These are phyloP conservation scores for Drosophila borborema DNA, from an alignment of 2,888 invertebrate species.

Conservation along the genomic window DNA sequence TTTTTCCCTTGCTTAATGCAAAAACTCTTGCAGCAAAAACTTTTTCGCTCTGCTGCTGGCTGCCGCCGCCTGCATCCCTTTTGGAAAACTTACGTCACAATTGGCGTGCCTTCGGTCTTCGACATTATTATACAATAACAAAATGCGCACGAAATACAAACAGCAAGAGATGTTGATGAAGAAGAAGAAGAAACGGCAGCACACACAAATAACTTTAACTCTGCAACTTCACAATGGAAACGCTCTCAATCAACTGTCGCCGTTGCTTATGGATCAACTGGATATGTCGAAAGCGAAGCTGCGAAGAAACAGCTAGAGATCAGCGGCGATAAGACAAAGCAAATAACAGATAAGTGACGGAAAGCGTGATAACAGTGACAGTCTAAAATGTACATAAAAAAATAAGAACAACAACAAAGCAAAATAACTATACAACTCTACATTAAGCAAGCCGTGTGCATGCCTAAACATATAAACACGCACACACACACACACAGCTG, in stretches of 20 bases:
- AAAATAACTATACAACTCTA: slow-evolving; percentile 38
- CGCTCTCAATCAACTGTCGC: slow-evolving; percentile 37
- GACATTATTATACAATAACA: slow-evolving; percentile 59
- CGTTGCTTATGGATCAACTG: slow-evolving; percentile 34
- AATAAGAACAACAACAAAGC: not conserved
- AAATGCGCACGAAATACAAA: slow-evolving; percentile 16
- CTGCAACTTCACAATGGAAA: slow-evolving; percentile 39
- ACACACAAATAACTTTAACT: slow-evolving; percentile 12
- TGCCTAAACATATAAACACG: not conserved
- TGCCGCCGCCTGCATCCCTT: not conserved
- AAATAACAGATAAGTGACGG: slow-evolving; percentile 65
- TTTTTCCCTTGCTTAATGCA: slow-evolving; percentile 29
- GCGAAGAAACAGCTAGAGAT: slow-evolving; percentile 24
- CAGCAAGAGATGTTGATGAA: not conserved
- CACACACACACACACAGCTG: not conserved
- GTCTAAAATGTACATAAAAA: not conserved
- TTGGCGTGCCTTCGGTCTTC: slow-evolving; percentile 74
- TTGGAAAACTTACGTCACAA: slow-evolving; percentile 76
- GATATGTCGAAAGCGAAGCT: slow-evolving; percentile 29
- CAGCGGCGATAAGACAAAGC: slow-evolving; percentile 56
- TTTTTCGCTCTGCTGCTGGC: slow-evolving; percentile 4
- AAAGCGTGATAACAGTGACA: slow-evolving; percentile 57
- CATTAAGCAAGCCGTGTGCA: slow-evolving; percentile 35
- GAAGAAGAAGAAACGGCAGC: not conserved
- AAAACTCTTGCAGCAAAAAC: slow-evolving; percentile 40